Evolutionary conservation across 2,888 invertebrate genomes (phyloP), one percentile per base, ranked within the genome.

Genomic region (Escarpia spicata): DNA sequence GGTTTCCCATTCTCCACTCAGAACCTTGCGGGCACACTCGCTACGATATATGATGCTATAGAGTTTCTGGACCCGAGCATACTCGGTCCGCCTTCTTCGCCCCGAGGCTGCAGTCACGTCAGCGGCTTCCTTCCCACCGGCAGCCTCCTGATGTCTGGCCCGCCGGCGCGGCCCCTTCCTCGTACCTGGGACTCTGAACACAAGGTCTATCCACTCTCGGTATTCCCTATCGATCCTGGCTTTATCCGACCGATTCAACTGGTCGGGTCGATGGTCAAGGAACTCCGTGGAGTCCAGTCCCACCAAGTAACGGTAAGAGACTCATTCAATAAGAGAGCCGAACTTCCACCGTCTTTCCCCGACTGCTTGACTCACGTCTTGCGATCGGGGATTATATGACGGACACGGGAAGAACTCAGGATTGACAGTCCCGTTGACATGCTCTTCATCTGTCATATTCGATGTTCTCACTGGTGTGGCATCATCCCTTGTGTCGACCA

Each of bases 201-300:
- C 91, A 15, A 8, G 4, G 19, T 91, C 19, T 44, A 91, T 31
- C 91, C 91, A 91, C 6, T 26, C 3, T 19, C 8, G 15, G n/a
- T 91, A 91, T 8, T 91, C 91, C 43, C n/a, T 91, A 31, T 91
- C 91, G n/a, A 91, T 91, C 8, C 8, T 90, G 12, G 37, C 0
- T 43, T 10, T 90, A 10, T 90, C 90, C 90, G 15, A 12, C 90
- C 19, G 90, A 90, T 19, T 90, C 90, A 90, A 90, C 90, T 90
- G 90, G 15, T 90, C 90, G 15, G 15, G 90, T 10, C 15, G 6
- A 19, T 12, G 15, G 9, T 19, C 90, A 1, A 90, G 9, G 90
- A 90, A 90, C 90, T 90, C 90, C 8, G 90, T 90, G 90, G 90
- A 2, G 90, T 90, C 90, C 90, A 90, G 90, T 0, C 37, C 37